phyloP scores from a whole-genome alignment of 2,888 invertebrate genomes.

The Cylindroiulus punctatus region DNA sequence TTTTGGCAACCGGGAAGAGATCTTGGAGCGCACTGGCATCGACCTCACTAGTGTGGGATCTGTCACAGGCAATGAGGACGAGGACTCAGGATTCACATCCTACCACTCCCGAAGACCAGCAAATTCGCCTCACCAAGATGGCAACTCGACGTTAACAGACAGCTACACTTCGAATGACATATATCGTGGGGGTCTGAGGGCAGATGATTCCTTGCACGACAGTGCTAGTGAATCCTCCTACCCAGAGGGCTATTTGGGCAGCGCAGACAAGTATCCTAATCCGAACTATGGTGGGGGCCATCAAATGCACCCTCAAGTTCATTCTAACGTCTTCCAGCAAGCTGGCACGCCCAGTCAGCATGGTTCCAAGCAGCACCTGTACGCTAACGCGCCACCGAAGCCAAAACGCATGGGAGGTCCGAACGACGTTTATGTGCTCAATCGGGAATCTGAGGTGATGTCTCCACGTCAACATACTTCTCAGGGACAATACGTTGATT shows the following conservation, averaged over 20 bases:
- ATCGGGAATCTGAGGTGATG: conserved; percentile 62
- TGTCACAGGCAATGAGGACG: conserved; percentile 59
- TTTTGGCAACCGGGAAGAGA: conserved; percentile 51
- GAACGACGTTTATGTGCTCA: conserved; percentile 69
- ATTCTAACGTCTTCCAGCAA: conserved; percentile 50
- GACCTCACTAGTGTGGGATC: conserved; percentile 39
- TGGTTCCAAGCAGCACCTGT: conserved; percentile 75
- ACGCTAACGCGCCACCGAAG: conserved; percentile 90
- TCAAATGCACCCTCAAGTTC: conserved; percentile 42
- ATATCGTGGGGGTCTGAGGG: conserved; percentile 27
- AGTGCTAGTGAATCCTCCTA: conserved; percentile 55
- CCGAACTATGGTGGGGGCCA: conserved; percentile 57
- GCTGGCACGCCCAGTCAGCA: conserved; percentile 3
- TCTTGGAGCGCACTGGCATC: conserved; percentile 48
- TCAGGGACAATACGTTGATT: not conserved
- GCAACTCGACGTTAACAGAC: conserved; percentile 55
- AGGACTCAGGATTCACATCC: conserved; percentile 61
- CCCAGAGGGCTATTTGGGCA: conserved; percentile 59
- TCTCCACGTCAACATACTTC: conserved; percentile 12
- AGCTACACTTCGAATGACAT: conserved; percentile 51
- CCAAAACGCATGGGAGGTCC: conserved; percentile 81
- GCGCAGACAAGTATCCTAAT: conserved; percentile 61
- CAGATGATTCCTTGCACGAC: conserved; percentile 56
- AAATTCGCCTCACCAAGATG: conserved; percentile 57
- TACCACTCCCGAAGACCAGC: conserved; percentile 60